Evolutionary conservation across 2,797 vertebrate species (phyloP), one percentile per base, ranked within the genome.

Genomic region (Scyliorhinus canicula): DNA sequence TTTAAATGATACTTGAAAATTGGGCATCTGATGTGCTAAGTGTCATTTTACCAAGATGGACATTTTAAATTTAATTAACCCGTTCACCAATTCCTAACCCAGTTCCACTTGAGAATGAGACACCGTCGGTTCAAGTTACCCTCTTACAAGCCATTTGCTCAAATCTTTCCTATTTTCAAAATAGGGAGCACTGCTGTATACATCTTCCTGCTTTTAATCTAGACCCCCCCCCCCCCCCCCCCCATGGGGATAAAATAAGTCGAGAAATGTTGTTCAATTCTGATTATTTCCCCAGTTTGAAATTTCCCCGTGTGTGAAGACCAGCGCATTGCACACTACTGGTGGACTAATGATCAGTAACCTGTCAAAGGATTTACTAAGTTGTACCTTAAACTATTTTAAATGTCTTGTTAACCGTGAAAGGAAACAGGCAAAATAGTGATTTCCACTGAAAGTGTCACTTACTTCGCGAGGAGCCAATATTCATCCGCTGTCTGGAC

Each of bases 401-500:
- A 44, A 44, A 31, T 71, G 67, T 93, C 44, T 35, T 93, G 9
- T 71, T 69, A 31, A 52, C 28, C 31, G 28, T 31, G 8, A 26
- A 7, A 69, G 31, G 9, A 44, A 60, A 28, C 28, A 28, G n/a
- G 88, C n/a, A 26, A 19, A 44, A 69, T 12, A 26, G 26, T 31
- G 40, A 50, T 69, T 28, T 28, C 63, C 26, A 93, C 35, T 16
- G 65, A 74, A 35, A 74, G 67, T 50, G 19, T 71, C 67, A 94
- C 93, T 94, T 94, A 94, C 93, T 94, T 94, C 65, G 14, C 21
- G 63, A 52, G 93, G 28, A 94, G 31, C 93, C 12, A 16, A 21
- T 52, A 28, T 19, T 52, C 47, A n/a, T 74, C 93, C 8, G 26
- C 14, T 50, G 67, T 3, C 67, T 71, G 8, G 57, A 16, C 16